Conservation (phyloP, 2,888 invertebrate species). For the Zootermopsis nevadensis region DNA sequence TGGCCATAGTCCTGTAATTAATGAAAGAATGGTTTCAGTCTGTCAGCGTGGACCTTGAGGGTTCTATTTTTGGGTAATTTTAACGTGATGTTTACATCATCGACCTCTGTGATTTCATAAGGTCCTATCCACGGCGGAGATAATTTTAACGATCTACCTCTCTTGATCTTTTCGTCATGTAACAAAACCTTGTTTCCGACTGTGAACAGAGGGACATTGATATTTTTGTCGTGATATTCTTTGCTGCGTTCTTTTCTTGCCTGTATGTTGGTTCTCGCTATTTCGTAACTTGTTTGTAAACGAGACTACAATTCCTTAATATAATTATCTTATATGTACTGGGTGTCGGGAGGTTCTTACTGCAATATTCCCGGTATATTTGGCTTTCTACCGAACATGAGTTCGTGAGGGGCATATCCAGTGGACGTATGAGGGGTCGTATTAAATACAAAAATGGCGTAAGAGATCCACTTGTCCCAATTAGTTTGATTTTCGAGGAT, state of each 20-base stretch:
- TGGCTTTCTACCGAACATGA: neutral
- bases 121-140: neutral
- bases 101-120: neutral
- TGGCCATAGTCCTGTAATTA: neutral
- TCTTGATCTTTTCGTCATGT: neutral
- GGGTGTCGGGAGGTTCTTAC: neutral
- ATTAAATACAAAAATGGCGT: neutral
- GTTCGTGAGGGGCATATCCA: neutral
- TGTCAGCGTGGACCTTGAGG: neutral
- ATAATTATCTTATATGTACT: neutral
- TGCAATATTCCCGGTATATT: neutral
- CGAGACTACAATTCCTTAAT: neutral
- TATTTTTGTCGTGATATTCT: neutral
- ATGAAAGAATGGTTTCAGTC: neutral
- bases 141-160: neutral
- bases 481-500: neutral
- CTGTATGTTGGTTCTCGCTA: neutral
- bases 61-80: neutral
- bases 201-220: too few relatives aligned
- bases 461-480: neutral
- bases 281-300: neutral
- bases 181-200: too few relatives aligned
- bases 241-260: neutral
- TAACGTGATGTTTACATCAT: neutral
- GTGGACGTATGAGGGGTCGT: neutral